Evolutionary conservation across 2,888 invertebrate genomes (phyloP).

Genomic region (Drosophila anceps): DNA sequence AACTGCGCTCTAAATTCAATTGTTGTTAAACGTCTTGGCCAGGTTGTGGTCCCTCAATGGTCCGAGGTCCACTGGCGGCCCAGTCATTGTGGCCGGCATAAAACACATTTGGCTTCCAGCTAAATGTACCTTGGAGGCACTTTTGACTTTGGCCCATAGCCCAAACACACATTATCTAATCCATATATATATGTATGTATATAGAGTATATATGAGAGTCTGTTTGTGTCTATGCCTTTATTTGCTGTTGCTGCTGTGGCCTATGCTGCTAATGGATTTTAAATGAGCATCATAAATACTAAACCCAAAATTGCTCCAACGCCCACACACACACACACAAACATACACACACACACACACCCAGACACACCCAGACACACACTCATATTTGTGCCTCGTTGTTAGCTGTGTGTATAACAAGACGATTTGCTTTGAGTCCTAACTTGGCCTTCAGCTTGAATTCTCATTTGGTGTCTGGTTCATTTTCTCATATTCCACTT

Average conservation of each 20-base stretch:
- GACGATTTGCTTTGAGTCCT: conserved; percentile 17
- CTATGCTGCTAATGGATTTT: conserved; percentile 83
- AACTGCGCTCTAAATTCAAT: conserved; percentile 66
- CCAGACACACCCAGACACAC: conserved; percentile 8
- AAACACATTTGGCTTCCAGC: conserved; percentile 48
- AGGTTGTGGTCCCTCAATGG: conserved; percentile 40
- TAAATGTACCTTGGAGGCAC: conserved; percentile 79
- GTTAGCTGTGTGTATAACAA: conserved; percentile 7
- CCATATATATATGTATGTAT: not conserved
- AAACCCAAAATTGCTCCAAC: conserved; percentile 74
- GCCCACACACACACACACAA: conserved; percentile 33
- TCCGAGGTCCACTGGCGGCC: conserved; percentile 18
- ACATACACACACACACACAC: conserved; percentile 8
- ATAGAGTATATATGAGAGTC: not conserved
- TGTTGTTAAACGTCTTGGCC: conserved; percentile 72
- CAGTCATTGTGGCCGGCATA: conserved; percentile 33
- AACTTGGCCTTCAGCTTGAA: conserved; percentile 43
- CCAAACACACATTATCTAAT: conserved; percentile 48
- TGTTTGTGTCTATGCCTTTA: conserved; percentile 42
- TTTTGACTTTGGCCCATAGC: conserved; percentile 66
- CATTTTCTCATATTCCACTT: conserved; percentile 60
- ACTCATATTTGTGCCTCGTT: conserved; percentile 3
- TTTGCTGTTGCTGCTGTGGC: conserved; percentile 53
- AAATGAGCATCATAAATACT: conserved; percentile 84
- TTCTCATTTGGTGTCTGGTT: conserved; percentile 27